Conservation (phyloP, 2,113 vertebrate species). For the Pelodiscus sinensis region DNA sequence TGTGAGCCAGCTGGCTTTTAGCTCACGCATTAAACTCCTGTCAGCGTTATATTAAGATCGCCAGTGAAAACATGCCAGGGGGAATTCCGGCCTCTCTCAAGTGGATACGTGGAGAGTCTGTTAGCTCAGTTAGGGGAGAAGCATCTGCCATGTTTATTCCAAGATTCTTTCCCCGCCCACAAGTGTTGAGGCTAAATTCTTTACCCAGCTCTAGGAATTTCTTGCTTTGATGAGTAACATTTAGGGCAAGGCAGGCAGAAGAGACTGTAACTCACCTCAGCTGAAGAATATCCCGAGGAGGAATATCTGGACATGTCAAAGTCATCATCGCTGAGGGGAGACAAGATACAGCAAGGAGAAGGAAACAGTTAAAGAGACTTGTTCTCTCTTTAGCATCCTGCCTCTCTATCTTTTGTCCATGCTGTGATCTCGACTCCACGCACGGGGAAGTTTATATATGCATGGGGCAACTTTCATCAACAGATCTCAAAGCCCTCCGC, state of each 20-base stretch:
- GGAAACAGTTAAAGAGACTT: neutral
- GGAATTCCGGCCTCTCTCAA: neutral
- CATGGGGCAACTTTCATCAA: neutral
- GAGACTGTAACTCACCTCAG: constrained; percentile 89
- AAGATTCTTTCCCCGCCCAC: no score
- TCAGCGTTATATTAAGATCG: neutral
- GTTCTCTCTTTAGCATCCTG: neutral
- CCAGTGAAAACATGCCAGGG: neutral
- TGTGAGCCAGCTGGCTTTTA: no score
- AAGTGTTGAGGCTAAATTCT: neutral
- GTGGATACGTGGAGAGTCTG: neutral
- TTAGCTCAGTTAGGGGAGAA: neutral
- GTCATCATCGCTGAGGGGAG: constrained; percentile 91
- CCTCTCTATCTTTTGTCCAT: neutral
- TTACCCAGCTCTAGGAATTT: neutral
- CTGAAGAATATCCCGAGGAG: constrained; percentile 98
- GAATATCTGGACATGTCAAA: constrained; percentile 99
- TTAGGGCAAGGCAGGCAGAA: neutral
- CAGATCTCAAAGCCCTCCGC: neutral
- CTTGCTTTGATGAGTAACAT: neutral
- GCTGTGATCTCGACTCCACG: neutral
- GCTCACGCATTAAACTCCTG: no score
- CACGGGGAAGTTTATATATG: neutral
- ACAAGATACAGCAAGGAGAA: constrained; percentile 50
- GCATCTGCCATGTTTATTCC: no score